Conservation (phyloP, 2,113 vertebrate species). For the Pollimyrus isidori region DNA sequence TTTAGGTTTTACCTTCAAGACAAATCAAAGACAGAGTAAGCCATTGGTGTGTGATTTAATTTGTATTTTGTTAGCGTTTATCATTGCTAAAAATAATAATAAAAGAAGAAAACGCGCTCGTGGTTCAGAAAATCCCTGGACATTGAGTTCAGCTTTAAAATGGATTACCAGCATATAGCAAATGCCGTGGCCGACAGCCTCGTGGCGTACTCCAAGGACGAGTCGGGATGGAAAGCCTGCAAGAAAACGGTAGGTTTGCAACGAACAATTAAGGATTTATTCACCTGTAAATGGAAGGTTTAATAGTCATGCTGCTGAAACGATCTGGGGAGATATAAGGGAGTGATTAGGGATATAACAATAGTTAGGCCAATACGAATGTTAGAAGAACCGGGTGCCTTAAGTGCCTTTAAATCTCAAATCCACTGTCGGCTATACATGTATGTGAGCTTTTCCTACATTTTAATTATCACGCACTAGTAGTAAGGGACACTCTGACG, state of each 20-base stretch:
- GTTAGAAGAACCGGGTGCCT: not conserved
- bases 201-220: constrained; percentile 64
- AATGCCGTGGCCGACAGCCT: constrained; percentile 58
- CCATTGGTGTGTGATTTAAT: not conserved
- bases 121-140: not conserved
- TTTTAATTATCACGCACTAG: not conserved
- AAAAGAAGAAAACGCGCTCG: not conserved
- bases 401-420: not conserved
- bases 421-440: not conserved
- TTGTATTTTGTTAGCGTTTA: not conserved
- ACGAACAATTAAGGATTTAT: not conserved
- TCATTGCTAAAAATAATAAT: not conserved
- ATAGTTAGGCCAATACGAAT: not conserved
- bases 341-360: not conserved
- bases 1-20: not conserved
- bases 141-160: not conserved
- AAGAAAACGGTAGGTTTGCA: constrained; percentile 13
- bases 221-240: constrained; percentile 66
- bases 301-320: not conserved
- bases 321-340: not conserved
- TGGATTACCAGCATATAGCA: constrained; percentile 9
- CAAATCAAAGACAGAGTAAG: not conserved
- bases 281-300: not conserved
- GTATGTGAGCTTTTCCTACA: not conserved
- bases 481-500: not conserved